Percentiles rank a stretch among this genome's conserved stretches.
phyloP scores from a whole-genome alignment of 2,888 invertebrate species.

The Morpho achilles region DNA sequence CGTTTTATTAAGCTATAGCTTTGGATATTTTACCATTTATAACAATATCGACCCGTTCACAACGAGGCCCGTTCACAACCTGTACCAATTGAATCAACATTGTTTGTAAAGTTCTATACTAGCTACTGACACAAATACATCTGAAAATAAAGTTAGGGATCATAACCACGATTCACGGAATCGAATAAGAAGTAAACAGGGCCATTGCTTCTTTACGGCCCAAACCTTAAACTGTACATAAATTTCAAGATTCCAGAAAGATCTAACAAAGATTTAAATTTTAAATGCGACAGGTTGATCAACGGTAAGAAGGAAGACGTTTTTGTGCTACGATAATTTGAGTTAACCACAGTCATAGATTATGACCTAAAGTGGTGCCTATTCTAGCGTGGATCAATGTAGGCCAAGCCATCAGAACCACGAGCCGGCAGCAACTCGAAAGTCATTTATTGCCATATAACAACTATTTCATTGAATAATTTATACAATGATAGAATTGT shows the following conservation, averaged over 20 bases:
- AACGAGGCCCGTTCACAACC: constrained; percentile 79
- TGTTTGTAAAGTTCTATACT: constrained; percentile 79
- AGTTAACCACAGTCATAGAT: constrained; percentile 44
- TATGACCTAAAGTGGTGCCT: constrained; percentile 53
- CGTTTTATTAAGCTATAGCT: constrained; percentile 77
- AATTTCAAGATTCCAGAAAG: constrained; percentile 69
- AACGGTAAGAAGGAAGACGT: constrained; percentile 78
- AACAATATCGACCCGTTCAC: constrained; percentile 79
- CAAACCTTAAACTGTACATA: constrained; percentile 74
- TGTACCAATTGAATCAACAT: constrained; percentile 79
- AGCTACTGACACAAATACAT: constrained; percentile 76
- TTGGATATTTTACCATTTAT: constrained; percentile 76
- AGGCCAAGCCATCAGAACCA: constrained; percentile 34
- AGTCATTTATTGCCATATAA: constrained; percentile 49
- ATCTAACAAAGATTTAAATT: constrained; percentile 70
- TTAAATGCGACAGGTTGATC: constrained; percentile 71
- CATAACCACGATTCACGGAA: constrained; percentile 77
- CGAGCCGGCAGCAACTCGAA: constrained; percentile 37
- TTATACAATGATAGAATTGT: constrained; percentile 1
- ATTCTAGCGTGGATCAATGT: constrained; percentile 53
- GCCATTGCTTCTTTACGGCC: constrained; percentile 59
- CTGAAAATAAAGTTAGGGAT: constrained; percentile 76
- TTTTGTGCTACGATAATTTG: constrained; percentile 71
- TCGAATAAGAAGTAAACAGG: constrained; percentile 75
- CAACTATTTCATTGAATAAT: constrained; percentile 24